phyloP scores from a whole-genome alignment of 2,113 vertebrate genomes.

The Corythoichthys intestinalis region DNA sequence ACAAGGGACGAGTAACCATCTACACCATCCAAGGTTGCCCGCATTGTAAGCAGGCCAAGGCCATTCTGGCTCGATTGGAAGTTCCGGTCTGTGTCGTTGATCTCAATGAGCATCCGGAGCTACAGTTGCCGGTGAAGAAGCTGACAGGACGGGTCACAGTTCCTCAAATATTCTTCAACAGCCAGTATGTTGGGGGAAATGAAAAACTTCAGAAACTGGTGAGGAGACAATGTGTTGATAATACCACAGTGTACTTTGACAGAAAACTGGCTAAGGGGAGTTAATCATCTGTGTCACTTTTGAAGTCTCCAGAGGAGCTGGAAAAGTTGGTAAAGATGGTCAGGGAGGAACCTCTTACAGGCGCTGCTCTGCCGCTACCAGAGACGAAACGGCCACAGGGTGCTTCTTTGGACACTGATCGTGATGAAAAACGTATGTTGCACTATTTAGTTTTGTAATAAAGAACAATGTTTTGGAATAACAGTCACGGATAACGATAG shows the following conservation, averaged over 20 bases:
- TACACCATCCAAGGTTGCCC: constrained; percentile 73
- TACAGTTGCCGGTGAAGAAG: constrained; percentile 58
- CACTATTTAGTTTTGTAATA: not conserved
- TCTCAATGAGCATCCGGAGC: constrained; percentile 55
- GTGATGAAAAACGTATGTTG: constrained; percentile 51
- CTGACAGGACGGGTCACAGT: constrained; percentile 67
- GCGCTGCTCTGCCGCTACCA: constrained; percentile 62
- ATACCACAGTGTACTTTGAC: not conserved
- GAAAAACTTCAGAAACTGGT: constrained; percentile 73
- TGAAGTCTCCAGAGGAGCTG: constrained; percentile 68
- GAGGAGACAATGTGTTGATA: constrained; percentile 5
- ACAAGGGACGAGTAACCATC: constrained; percentile 66
- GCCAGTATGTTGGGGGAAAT: constrained; percentile 66
- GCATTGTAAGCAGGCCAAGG: constrained; percentile 71
- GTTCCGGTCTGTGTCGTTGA: constrained; percentile 68
- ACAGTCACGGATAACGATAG: not conserved
- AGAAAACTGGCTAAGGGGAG: no score
- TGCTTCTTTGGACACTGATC: constrained; percentile 20
- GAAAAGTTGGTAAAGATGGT: constrained; percentile 65
- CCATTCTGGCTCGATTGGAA: constrained; percentile 54
- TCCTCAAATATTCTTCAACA: constrained; percentile 79
- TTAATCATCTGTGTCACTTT: not conserved
- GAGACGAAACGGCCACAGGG: constrained; percentile 32
- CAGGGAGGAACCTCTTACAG: constrained; percentile 59
- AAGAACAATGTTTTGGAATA: not conserved